Base-by-base conservation (phyloP, 2,888 invertebrate genomes). In the Itoplectis maculator region DNA sequence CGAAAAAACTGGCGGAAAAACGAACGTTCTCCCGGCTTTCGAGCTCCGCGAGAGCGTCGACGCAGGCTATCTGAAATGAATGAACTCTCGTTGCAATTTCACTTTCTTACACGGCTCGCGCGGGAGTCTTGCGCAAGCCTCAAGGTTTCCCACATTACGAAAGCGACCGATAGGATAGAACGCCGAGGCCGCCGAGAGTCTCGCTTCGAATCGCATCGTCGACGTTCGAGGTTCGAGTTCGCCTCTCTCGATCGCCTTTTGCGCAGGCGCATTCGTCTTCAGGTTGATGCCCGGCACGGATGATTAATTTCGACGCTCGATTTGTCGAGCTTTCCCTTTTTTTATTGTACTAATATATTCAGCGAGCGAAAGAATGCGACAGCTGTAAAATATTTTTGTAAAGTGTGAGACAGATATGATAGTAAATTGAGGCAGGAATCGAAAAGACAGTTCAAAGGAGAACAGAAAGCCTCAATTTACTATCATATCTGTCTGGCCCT, bases 91-190 rank as follows among this genome's bases (percentile, higher is more conserved):
- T 82, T 88, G 91, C 89, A 91, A 91, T 92, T 92, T 92, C 91
- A 91, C 91, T 91, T 92, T 91, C 90, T 90, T 90, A 89, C 86
- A 87, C 29, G 79, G 37, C 56, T 72, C 29, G 29, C 29, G 29
- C 59, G 23, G 56, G 61, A 66, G 66, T 61, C 87, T 90, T 90
- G 90, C 89, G 89, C 88, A 90, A 91, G 87, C 84, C 87, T 89
- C 91, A 91, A 91, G 92, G 91, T 92, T 92, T 92, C 91, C 89
- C 89, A 89, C 88, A 90, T 92, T 92, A 90, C 91, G 91, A 92
- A 91, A 92, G 89, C 87, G 86, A 56, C 29, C 66, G 65, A 75
- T 75, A 45, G 75, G 56, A 75, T 75, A 56, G 75, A 59, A 45
- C 66, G 66, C 37, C 66, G 66, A 75, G 75, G 47, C 66, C 56